Evolutionary conservation across 2,888 invertebrate species (phyloP), one percentile per base, ranked within the genome.

Genomic region (Podabrus alpinus): DNA sequence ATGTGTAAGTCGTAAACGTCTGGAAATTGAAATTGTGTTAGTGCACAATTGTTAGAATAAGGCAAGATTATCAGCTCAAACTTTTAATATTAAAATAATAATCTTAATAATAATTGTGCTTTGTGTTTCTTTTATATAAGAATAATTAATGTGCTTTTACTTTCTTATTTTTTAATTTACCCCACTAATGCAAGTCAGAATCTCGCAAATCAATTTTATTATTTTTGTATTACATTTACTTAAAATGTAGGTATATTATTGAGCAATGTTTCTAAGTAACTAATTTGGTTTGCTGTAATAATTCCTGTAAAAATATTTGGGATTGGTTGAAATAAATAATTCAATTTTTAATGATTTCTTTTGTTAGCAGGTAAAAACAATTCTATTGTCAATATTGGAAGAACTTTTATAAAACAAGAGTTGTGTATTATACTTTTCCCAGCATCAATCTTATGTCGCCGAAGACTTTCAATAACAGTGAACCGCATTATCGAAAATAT

Each of bases 291-390:
- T 71, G 71, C 21, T 60, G 59, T 71, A 67, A 25, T 66, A 24
- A 71, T 67, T 66, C 24, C 67, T 74, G 74, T 74, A 74, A 70
- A 24, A 59, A 71, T 59, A n/a, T 74, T 64, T 67, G 74, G 67
- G 68, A 71, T 74, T 74, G 74, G 74, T 68, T 71, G 64, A 68
- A 74, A 71, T 74, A 74, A 74, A 74, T 15, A 62, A 7, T 66
- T 72, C 64, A 59, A 59, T 73, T 73, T 73, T 73, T 60, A 59
- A 59, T 19, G 5, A 17, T 15, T 61, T 13, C 19, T 59, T 15
- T 71, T 66, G 15, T 68, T 72, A 45, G 13, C 11, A 17, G 10
- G 15, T 61, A 61, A 16, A 61, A 7, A 10, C 10, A 13, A 13
- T 16, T 0, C 16, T n/a, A n/a, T 7, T 45, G 2, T 7, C 45